Evolutionary conservation across 2,113 vertebrate species (phyloP), one percentile per base, ranked within the genome.

Genomic region (Apodemus speciosus): DNA sequence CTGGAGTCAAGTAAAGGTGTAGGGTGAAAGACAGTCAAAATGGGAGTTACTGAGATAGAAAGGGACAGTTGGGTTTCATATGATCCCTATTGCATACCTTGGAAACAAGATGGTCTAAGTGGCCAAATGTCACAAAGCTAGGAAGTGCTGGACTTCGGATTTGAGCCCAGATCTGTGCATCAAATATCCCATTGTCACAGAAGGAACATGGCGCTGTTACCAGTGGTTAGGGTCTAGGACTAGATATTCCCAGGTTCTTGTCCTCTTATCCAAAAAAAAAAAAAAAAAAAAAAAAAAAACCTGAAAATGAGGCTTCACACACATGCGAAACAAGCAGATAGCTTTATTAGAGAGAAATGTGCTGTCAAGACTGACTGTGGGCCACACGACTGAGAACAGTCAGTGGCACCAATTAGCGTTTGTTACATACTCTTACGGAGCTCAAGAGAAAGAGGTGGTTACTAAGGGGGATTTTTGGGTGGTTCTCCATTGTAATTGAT

Each of bases 1-100:
- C 64, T 93, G 58, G 80, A 73, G 40, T 90, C 84, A 88, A 91
- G 85, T 32, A 83, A 93, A 83, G 3, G 25, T 68, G 80, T 96
- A 69, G 76, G 95, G n/a, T 94, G 91, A 77, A 62, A 73, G 90
- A 86, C 60, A 90, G 56, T 35, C 53, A 38, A 93, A 56, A 46
- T 83, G 40, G 85, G 68, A 69, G 90, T 94, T 76, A 94, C n/a
- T 94, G 86, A 95, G 90, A 93, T 92, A 1, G 60, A 93, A 96
- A 95, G 77, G 62, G 88, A 86, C 85, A 85, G 71, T 92, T 92
- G 46, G 38, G 66, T 8, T 71, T 93, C 86, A 20, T 32, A 30
- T 75, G 81, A 27, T 88, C 66, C 80, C 92, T 72, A 49, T 81
- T 35, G n/a, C 85, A 62, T 43, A 88, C 60, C 6, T 77, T 87